phyloP scores from a whole-genome alignment of 2,797 vertebrate species.

The Micromesistius poutassou region DNA sequence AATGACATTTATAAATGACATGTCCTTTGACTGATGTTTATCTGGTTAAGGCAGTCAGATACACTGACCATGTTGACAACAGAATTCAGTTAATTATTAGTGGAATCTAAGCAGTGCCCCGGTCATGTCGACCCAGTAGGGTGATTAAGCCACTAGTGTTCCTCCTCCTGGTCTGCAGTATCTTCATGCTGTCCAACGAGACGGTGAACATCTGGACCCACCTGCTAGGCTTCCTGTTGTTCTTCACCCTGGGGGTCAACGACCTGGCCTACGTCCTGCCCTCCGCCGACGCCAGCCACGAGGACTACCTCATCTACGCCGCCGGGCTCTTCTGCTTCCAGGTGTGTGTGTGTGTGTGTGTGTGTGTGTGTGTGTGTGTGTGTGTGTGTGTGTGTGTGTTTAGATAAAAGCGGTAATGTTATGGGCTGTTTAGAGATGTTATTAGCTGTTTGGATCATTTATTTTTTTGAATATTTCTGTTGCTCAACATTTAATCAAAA shows the following conservation, averaged over 20 bases:
- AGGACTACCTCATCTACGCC: slow-evolving; percentile 94
- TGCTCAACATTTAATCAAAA: no score
- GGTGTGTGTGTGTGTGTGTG: slow-evolving; percentile 62
- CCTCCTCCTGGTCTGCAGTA: slow-evolving; percentile 63
- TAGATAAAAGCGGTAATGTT: not conserved
- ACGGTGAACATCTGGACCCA: slow-evolving; percentile 99
- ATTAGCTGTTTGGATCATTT: no score
- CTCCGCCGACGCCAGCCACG: slow-evolving; percentile 83
- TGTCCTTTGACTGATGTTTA: not conserved
- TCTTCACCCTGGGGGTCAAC: slow-evolving; percentile 88
- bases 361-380: not conserved
- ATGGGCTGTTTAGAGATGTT: not conserved
- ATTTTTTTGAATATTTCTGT: no score
- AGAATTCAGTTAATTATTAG: not conserved
- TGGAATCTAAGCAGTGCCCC: no score
- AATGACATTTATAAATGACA: not conserved
- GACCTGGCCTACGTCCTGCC: slow-evolving; percentile 88
- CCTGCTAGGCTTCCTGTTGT: slow-evolving; percentile 91
- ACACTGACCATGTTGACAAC: not conserved
- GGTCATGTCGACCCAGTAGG: not conserved
- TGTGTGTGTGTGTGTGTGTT: slow-evolving; percentile 1
- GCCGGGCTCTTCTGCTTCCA: slow-evolving; percentile 98
- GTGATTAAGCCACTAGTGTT: not conserved
- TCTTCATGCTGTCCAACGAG: slow-evolving; percentile 96
- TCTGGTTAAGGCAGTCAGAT: not conserved